phyloP scores from a whole-genome alignment of 92 coral and sea anemone genomes.

The Actinostola sp. region DNA sequence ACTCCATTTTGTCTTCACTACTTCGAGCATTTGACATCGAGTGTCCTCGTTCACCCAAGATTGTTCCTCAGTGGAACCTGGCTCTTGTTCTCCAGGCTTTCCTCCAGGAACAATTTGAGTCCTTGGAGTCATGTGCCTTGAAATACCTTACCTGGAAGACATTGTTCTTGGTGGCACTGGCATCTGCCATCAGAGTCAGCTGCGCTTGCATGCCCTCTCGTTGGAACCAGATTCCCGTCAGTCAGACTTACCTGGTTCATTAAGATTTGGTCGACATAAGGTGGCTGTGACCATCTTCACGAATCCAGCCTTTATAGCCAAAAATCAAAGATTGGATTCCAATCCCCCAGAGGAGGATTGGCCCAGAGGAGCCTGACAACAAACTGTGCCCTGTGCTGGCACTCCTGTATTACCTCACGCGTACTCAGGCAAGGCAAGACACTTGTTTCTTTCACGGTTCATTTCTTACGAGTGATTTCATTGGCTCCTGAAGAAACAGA shows the following conservation, averaged over 20 bases:
- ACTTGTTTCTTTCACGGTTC: too few species aligned
- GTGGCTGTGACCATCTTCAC: constrained; percentile 23
- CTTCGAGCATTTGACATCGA: too few species aligned
- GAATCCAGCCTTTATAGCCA: constrained; percentile 40
- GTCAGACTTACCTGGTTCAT: constrained; percentile 27
- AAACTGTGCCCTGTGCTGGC: constrained; percentile 19
- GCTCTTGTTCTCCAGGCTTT: too few species aligned
- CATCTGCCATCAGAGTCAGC: constrained; percentile 18
- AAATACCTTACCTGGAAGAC: constrained; percentile 28
- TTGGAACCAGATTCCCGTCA: constrained; percentile 21
- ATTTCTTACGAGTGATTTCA: too few species aligned
- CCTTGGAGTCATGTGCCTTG: background rate
- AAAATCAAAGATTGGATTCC: constrained; percentile 26
- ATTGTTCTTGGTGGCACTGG: constrained; percentile 19
- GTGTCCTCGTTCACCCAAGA: too few species aligned
- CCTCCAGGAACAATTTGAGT: constrained; percentile 26
- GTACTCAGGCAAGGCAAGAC: constrained; percentile 10
- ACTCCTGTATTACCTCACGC: constrained; percentile 15
- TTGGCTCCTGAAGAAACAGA: too few species aligned
- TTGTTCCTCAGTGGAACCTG: too few species aligned
- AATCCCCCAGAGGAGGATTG: constrained; percentile 13
- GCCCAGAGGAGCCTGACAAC: constrained; percentile 12
- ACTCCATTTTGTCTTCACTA: too few species aligned
- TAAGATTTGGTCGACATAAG: constrained; percentile 29
- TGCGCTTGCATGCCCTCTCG: constrained; percentile 37